Evolutionary conservation across 2,888 invertebrate species (phyloP).

Genomic region (Sphaeridia pumilis): DNA sequence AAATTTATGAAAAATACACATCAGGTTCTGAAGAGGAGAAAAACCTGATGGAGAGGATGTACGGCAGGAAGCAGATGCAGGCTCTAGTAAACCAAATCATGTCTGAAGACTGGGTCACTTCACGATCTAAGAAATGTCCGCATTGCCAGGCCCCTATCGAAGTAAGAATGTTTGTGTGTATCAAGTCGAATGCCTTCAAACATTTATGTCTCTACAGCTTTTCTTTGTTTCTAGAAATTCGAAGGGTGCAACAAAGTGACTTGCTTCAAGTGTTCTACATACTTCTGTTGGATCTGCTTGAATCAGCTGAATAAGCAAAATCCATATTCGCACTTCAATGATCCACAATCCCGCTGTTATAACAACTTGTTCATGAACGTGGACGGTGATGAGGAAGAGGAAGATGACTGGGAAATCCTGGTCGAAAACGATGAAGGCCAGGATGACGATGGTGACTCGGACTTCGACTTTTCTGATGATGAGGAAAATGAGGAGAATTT

Average conservation of each 20-base stretch:
- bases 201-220: too few species aligned
- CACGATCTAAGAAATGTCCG: constrained; percentile 50
- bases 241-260: constrained; percentile 59
- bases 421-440: constrained; percentile 14
- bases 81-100: constrained; percentile 45
- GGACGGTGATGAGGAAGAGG: constrained; percentile 37
- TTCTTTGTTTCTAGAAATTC: constrained; percentile 45
- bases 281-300: constrained; percentile 54
- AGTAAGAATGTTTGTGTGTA: constrained; percentile 37
- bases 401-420: constrained; percentile 28
- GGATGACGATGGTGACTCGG: too few species aligned
- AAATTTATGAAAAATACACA: constrained; percentile 45
- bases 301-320: constrained; percentile 41
- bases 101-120: constrained; percentile 48
- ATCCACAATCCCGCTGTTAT: constrained; percentile 43
- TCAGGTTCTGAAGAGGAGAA: constrained; percentile 41
- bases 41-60: constrained; percentile 44
- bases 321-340: constrained; percentile 49
- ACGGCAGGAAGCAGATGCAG: constrained; percentile 46
- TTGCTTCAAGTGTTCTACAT: constrained; percentile 49
- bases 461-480: too few species aligned
- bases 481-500: too few species aligned
- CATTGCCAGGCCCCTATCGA: constrained; percentile 49
- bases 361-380: constrained; percentile 44
- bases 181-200: too few species aligned